These are phyloP conservation scores for Drosophila ohnishii DNA, from an alignment of 1,140 invertebrate genomes.

Conservation along the genomic window DNA sequence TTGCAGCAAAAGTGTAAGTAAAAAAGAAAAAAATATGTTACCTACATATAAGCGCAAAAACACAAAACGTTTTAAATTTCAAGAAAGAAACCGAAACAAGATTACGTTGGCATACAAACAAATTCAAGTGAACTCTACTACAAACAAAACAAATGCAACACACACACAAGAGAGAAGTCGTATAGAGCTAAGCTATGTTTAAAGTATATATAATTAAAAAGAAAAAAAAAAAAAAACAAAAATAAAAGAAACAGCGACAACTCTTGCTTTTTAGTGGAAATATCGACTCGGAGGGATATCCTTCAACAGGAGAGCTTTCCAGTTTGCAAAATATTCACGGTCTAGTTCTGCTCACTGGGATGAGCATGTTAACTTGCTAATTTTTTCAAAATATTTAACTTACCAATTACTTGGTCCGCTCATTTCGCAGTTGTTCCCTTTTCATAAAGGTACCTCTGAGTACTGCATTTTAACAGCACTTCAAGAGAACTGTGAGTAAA, in stretches of 20 bases:
- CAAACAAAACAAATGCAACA: constrained; percentile 58
- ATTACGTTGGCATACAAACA: constrained; percentile 62
- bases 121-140: constrained; percentile 63
- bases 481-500: neutral
- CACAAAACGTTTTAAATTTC: constrained; percentile 76
- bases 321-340: neutral
- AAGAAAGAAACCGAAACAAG: constrained; percentile 41
- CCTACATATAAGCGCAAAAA: constrained; percentile 79
- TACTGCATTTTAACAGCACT: too few species aligned
- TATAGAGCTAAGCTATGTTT: constrained; percentile 51
- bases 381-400: neutral
- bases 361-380: neutral
- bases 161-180: constrained; percentile 51
- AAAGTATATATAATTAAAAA: constrained; percentile 49
- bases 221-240: constrained; percentile 55
- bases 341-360: too few species aligned
- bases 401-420: too few species aligned
- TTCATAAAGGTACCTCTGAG: too few species aligned
- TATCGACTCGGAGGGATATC: neutral
- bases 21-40: constrained; percentile 67
- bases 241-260: constrained; percentile 35
- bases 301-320: too few species aligned
- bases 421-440: too few species aligned
- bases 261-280: constrained; percentile 4
- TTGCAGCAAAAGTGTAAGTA: constrained; percentile 76